Evolutionary conservation across 2,113 vertebrate genomes (phyloP), one percentile per base, ranked within the genome.

Genomic region (Pogonocichla stellata): DNA sequence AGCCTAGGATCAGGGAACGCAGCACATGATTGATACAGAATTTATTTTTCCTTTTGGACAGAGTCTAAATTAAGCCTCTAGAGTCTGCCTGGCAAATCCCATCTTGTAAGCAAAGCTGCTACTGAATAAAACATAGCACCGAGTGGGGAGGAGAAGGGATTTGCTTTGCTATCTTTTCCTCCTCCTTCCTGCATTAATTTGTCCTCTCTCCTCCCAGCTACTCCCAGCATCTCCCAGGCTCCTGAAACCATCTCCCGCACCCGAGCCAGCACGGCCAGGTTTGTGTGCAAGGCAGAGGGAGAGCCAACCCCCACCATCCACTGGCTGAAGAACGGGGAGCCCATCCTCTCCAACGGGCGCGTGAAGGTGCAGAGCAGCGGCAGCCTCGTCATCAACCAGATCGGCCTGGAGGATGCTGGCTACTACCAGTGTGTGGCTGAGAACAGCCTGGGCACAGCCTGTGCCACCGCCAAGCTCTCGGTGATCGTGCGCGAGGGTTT

Each of bases 361-460:
- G 98, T 99, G 87, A 99, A 99, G 97, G 98, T 98, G 67, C 99
- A 99, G 97, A 98, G 97, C 84, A 98, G 99, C 0, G 98, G 99
- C 51, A 98, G 99, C 92, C 97, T 99, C 19, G 99, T 99, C 83
- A 99, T 99, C 97, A 99, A 99, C 73, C 99, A 99, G 98, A 99
- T 99, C 9, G 98, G 98, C 16, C 96, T 98, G 97, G 99, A 99
- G 65, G 99, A 99, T 36, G 98, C 98, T 1, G 99, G 99, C 79
- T 99, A 99, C 97, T 99, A 99, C 95, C 99, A 99, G 95, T 99
- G 99, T 28, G 98, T 99, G 92, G 99, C 99, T 7, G 98, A 99
- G 96, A 99, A 99, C 87, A 98, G 97, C 79, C 97, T 99, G 82
- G 99, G 99, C 67, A 98, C 97, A 5, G 99, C 99, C 43, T 99